Evolutionary conservation across 1,140 invertebrate genomes (phyloP).

Genomic region (Zaprionus inermis): DNA sequence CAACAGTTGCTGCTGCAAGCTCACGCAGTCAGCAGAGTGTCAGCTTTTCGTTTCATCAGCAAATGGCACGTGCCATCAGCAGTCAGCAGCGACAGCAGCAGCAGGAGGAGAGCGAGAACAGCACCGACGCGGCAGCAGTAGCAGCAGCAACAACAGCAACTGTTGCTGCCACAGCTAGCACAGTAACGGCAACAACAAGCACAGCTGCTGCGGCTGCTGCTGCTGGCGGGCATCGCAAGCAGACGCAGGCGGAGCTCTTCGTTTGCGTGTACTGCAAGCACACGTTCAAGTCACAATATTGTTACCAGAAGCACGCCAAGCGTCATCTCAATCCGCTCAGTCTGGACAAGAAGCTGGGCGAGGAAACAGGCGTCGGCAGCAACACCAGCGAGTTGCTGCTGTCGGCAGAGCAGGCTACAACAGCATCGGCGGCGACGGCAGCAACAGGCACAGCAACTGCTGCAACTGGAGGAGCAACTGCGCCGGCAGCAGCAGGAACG

Average conservation of each 20-base stretch:
- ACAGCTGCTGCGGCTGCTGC: slow-evolving; percentile 3
- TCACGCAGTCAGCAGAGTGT: slow-evolving; percentile 74
- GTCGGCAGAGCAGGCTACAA: slow-evolving; percentile 12
- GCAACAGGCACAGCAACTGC: neutral
- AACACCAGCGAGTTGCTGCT: slow-evolving; percentile 8
- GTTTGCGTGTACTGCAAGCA: slow-evolving; percentile 91
- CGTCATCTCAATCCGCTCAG: slow-evolving; percentile 87
- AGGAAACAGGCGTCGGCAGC: slow-evolving; percentile 8
- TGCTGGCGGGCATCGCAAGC: slow-evolving; percentile 66
- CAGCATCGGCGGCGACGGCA: neutral
- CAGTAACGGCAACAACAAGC: slow-evolving; percentile 2
- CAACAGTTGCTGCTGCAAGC: slow-evolving; percentile 47
- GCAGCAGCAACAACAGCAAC: slow-evolving; percentile 2
- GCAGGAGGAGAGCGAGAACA: slow-evolving; percentile 81
- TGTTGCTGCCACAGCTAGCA: slow-evolving; percentile 8
- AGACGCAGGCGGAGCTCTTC: slow-evolving; percentile 85
- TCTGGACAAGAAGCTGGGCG: slow-evolving; percentile 65
- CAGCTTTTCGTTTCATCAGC: slow-evolving; percentile 81
- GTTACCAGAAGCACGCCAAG: slow-evolving; percentile 91
- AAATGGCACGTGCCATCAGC: slow-evolving; percentile 82
- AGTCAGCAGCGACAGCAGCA: slow-evolving; percentile 72
- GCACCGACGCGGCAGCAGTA: slow-evolving; percentile 24
- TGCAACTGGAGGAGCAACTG: neutral
- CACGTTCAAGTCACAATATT: slow-evolving; percentile 92
- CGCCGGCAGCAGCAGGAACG: neutral